phyloP scores from a whole-genome alignment of 2,888 invertebrate species.

The Sarcophaga carnaria region DNA sequence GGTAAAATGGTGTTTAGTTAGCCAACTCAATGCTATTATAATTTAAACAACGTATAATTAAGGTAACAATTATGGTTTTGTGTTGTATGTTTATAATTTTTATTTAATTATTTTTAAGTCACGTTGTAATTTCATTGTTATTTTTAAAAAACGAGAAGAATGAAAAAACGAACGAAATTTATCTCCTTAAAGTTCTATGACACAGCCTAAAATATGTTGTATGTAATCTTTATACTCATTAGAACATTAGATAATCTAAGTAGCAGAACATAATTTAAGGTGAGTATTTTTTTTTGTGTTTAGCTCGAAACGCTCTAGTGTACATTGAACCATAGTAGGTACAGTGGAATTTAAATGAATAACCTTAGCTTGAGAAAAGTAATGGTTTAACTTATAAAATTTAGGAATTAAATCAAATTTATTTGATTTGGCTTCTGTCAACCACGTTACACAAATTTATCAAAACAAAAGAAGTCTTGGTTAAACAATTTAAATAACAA shows the following conservation, averaged over 20 bases:
- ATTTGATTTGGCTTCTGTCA: too few relatives aligned
- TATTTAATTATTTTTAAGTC: constrained; percentile 47
- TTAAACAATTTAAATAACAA: too few relatives aligned
- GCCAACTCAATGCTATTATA: not conserved
- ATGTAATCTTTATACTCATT: constrained; percentile 34
- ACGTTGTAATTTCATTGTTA: constrained; percentile 34
- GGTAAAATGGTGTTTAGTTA: not conserved
- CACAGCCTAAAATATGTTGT: constrained; percentile 6
- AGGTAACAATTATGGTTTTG: constrained; percentile 6
- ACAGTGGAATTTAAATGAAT: too few relatives aligned
- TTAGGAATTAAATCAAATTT: too few relatives aligned
- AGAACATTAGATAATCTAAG: constrained; percentile 22
- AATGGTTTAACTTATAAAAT: too few relatives aligned
- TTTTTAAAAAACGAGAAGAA: not conserved
- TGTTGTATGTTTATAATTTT: constrained; percentile 44
- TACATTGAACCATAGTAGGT: too few relatives aligned
- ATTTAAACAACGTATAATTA: not conserved
- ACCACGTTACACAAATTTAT: too few relatives aligned
- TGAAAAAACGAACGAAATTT: not conserved
- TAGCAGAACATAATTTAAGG: constrained; percentile 12
- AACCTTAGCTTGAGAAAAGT: too few relatives aligned
- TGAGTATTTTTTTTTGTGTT: too few relatives aligned
- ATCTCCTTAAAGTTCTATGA: constrained; percentile 26
- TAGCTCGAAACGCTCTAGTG: too few relatives aligned
- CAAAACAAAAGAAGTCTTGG: too few relatives aligned